These are phyloP conservation scores for Pterobdella sp. DNA, from an alignment of 2,888 invertebrate species.

Conservation along the genomic window DNA sequence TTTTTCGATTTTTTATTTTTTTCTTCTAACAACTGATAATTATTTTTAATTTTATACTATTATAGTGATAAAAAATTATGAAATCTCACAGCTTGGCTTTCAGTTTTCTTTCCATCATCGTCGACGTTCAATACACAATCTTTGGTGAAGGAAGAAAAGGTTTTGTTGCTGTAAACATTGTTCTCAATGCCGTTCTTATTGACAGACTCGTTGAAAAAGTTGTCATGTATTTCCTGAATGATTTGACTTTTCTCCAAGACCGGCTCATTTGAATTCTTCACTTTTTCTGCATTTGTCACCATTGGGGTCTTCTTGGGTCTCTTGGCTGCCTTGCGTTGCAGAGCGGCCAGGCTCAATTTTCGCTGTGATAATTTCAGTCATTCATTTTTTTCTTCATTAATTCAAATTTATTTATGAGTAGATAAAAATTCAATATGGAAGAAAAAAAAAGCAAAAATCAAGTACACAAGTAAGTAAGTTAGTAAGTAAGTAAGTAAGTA, in stretches of 20 bases:
- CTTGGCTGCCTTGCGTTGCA: constrained; percentile 38
- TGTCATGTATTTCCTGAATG: not conserved
- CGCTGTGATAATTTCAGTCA: constrained; percentile 27
- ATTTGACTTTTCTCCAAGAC: not conserved
- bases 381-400: too few relatives aligned
- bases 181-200: not conserved
- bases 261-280: constrained; percentile 27
- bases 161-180: not conserved
- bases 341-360: constrained; percentile 37
- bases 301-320: constrained; percentile 22
- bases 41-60: not conserved
- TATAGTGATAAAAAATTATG: too few relatives aligned
- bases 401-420: not conserved
- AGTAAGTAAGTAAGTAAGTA: too few relatives aligned
- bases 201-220: constrained; percentile 7
- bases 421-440: not conserved
- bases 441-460: too few relatives aligned
- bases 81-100: not conserved
- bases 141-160: constrained; percentile 1
- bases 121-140: not conserved
- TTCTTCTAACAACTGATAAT: constrained; percentile 5
- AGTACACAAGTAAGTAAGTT: too few relatives aligned
- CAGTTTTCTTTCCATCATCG: not conserved
- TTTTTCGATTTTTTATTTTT: not conserved
- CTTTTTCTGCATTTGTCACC: constrained; percentile 29